Evolutionary conservation across 2,797 vertebrate genomes (phyloP).

Genomic region (Simalia tracyae): DNA sequence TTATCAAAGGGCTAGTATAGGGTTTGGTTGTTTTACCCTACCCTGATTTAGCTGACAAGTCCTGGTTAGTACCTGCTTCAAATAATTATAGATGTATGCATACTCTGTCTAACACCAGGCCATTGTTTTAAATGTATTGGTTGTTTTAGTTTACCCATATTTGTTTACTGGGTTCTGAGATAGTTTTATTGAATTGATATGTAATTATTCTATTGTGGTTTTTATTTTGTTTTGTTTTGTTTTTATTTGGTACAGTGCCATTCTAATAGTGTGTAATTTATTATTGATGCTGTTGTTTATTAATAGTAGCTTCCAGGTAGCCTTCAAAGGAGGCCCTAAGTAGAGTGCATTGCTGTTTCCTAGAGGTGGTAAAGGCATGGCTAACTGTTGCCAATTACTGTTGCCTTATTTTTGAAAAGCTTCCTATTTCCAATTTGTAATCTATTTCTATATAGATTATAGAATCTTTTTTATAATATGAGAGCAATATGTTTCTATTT

Average conservation of each 20-base stretch:
- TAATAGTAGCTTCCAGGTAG: not conserved
- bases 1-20: not conserved
- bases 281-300: not conserved
- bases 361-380: not conserved
- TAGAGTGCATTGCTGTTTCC: not conserved
- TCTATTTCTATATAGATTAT: not conserved
- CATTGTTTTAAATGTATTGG: not conserved
- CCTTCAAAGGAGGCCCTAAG: not conserved
- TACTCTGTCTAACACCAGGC: not conserved
- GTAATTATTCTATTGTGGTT: not conserved
- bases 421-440: constrained; percentile 8
- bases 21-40: not conserved
- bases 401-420: constrained; percentile 10
- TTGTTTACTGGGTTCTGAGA: not conserved
- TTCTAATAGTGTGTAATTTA: not conserved
- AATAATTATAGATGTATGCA: not conserved
- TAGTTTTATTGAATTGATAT: not conserved
- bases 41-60: not conserved
- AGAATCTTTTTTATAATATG: constrained; percentile 1
- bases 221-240: not conserved
- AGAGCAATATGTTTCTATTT: constrained; percentile 29
- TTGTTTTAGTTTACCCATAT: not conserved
- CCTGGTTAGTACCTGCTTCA: not conserved
- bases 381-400: not conserved
- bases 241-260: not conserved